Evolutionary conservation across 2,888 invertebrate species (phyloP).

Genomic region (Quadroppia sp.): DNA sequence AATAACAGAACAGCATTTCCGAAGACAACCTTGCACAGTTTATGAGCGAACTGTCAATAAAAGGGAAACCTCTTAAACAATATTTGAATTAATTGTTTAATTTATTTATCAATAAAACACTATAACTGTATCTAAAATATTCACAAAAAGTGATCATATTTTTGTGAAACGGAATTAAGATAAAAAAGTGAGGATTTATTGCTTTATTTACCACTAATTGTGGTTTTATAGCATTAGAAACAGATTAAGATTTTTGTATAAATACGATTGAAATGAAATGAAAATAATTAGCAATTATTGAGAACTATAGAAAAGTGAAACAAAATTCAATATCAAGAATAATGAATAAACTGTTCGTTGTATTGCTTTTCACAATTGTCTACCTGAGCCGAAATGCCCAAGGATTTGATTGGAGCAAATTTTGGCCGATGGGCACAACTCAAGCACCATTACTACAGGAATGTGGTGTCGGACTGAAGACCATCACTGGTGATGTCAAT

Average conservation of each 20-base stretch:
- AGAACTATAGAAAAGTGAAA: background rate
- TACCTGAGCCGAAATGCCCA: background rate
- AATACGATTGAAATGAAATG: background rate
- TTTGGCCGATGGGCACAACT: constrained; percentile 12
- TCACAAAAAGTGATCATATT: too few species aligned
- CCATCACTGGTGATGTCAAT: constrained; percentile 21
- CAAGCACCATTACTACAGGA: background rate
- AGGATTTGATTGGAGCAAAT: background rate
- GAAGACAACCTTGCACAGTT: too few species aligned
- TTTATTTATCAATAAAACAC: too few species aligned
- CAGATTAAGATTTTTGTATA: background rate
- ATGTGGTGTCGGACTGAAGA: constrained; percentile 24
- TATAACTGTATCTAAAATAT: too few species aligned
- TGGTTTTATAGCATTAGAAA: background rate
- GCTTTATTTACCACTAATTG: too few species aligned
- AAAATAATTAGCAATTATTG: background rate
- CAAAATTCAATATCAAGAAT: background rate
- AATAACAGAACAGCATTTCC: too few species aligned
- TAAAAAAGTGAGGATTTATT: too few species aligned
- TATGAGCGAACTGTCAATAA: too few species aligned
- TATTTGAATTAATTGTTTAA: too few species aligned
- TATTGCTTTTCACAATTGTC: background rate
- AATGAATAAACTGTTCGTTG: too few species aligned
- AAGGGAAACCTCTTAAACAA: too few species aligned
- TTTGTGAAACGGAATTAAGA: too few species aligned